Conservation (phyloP, 2,888 invertebrate genomes). For the Tiliacea aurago region DNA sequence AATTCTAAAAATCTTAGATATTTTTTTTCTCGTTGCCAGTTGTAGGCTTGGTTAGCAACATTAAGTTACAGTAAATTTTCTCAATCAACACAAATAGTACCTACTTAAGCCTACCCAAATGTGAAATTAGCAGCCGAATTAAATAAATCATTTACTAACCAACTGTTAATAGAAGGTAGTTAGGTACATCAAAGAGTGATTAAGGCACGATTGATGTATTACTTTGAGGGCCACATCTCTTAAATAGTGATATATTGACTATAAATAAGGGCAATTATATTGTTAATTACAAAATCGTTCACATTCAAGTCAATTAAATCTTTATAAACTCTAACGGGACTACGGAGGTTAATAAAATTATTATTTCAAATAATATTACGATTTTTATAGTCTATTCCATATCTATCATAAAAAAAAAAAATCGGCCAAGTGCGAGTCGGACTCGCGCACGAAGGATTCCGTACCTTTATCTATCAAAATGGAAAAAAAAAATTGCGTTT, state of each 20-base stretch:
- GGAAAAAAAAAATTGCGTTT: too few species aligned
- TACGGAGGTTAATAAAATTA: background rate
- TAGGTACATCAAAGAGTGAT: slow-evolving; percentile 25
- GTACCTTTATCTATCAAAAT: too few species aligned
- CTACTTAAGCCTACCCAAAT: background rate
- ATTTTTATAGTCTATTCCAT: background rate
- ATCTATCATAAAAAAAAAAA: too few species aligned
- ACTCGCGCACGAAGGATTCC: too few species aligned
- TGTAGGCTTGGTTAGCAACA: background rate
- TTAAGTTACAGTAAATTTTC: background rate
- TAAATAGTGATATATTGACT: slow-evolving; percentile 51
- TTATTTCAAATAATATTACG: background rate
- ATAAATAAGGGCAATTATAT: slow-evolving; percentile 47
- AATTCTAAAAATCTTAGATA: background rate
- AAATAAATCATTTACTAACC: background rate
- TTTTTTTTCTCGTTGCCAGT: background rate
- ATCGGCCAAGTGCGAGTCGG: too few species aligned
- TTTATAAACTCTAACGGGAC: background rate
- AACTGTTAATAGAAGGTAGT: slow-evolving; percentile 1
- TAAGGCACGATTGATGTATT: slow-evolving; percentile 39
- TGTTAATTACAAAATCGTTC: slow-evolving; percentile 44
- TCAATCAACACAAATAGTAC: background rate
- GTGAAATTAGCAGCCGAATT: background rate
- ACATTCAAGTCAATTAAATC: slow-evolving; percentile 22
- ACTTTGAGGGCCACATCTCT: slow-evolving; percentile 39